Percentiles rank a stretch among this genome's conserved stretches.
Conservation (phyloP, 2,888 invertebrate genomes). For the Callimorpha dominula region DNA sequence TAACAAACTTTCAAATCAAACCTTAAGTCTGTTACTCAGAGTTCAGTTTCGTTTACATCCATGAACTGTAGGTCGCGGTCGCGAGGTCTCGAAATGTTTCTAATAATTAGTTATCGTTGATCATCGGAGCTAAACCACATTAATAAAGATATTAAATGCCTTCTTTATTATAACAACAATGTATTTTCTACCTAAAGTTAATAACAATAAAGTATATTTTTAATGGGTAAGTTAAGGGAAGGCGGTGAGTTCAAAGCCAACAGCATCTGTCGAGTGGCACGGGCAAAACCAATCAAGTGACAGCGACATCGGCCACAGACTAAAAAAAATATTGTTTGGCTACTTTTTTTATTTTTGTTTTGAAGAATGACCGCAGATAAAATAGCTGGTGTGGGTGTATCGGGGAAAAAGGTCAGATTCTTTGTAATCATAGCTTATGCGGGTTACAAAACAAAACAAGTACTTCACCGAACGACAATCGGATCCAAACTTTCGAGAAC, state of each 20-base stretch:
- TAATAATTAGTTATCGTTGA: slow-evolving; percentile 56
- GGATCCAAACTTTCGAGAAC: not conserved
- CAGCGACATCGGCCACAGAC: slow-evolving; percentile 62
- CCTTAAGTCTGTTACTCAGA: not conserved
- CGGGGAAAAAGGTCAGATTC: not conserved
- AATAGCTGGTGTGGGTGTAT: slow-evolving; percentile 36
- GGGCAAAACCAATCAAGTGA: slow-evolving; percentile 80
- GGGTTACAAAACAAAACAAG: not conserved
- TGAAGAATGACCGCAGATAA: slow-evolving; percentile 39
- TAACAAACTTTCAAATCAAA: slow-evolving; percentile 32
- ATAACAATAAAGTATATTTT: slow-evolving; percentile 13
- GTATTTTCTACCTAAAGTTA: slow-evolving; percentile 14
- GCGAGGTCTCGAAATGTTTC: slow-evolving; percentile 53
- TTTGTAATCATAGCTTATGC: not conserved
- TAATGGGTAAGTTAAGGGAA: slow-evolving; percentile 28
- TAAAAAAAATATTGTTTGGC: slow-evolving; percentile 52
- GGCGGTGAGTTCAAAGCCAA: slow-evolving; percentile 77
- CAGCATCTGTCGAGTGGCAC: slow-evolving; percentile 72
- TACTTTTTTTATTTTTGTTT: slow-evolving; percentile 47
- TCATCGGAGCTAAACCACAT: slow-evolving; percentile 57
- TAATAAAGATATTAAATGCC: slow-evolving; percentile 57
- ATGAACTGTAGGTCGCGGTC: slow-evolving; percentile 30
- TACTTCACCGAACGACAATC: not conserved
- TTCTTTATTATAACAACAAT: slow-evolving; percentile 34
- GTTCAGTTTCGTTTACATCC: slow-evolving; percentile 27